phyloP scores from a whole-genome alignment of 2,113 vertebrate genomes.

The Ctenodactylus gundi region DNA sequence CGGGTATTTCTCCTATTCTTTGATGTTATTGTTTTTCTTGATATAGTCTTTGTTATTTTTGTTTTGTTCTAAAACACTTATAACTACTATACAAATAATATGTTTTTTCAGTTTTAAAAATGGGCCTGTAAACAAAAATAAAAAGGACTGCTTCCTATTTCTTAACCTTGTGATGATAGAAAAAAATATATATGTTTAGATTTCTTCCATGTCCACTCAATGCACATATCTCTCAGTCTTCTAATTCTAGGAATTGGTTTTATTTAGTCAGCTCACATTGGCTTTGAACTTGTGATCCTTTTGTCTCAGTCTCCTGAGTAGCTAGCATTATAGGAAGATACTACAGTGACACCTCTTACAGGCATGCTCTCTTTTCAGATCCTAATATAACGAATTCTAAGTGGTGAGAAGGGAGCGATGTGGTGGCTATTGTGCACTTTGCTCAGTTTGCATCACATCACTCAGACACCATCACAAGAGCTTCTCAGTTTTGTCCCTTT shows the following conservation, averaged over 20 bases:
- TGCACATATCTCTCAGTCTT: neutral
- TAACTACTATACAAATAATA: too few relatives aligned
- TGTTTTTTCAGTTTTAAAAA: too few relatives aligned
- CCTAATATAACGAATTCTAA: neutral
- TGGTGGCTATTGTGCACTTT: neutral
- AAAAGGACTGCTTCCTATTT: too few relatives aligned
- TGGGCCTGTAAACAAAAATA: too few relatives aligned
- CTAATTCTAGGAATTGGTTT: conserved; percentile 14
- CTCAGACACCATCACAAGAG: neutral
- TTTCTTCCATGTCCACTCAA: neutral
- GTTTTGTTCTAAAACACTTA: too few relatives aligned
- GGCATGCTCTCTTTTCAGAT: neutral
- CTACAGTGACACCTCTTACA: neutral
- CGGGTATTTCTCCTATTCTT: too few relatives aligned
- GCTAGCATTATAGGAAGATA: neutral
- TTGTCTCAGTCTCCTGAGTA: neutral
- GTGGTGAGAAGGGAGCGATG: neutral
- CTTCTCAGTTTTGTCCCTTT: neutral
- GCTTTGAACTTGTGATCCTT: neutral
- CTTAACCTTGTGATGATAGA: neutral
- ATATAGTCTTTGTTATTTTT: too few relatives aligned
- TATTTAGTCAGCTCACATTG: neutral
- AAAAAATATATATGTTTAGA: neutral
- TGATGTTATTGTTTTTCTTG: too few relatives aligned
- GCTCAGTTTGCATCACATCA: neutral